phyloP scores from a whole-genome alignment of 1,140 invertebrate genomes.

The Drosophila micromelanica region DNA sequence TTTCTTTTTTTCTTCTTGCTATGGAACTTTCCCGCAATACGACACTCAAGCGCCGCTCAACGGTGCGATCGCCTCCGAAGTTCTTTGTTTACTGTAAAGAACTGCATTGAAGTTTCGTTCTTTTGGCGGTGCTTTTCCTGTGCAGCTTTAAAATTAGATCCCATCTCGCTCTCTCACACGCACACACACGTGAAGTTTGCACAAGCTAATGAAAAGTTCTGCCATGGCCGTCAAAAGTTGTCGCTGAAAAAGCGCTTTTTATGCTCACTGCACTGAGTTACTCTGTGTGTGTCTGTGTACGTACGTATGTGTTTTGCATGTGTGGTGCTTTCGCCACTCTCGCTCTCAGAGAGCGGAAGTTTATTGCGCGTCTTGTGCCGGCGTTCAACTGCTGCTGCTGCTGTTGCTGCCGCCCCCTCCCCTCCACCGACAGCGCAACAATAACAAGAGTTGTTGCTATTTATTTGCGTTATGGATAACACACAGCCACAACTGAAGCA shows the following conservation, averaged over 20 bases:
- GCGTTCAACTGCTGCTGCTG: constrained; percentile 27
- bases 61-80: constrained; percentile 68
- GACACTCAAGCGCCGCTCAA: constrained; percentile 12
- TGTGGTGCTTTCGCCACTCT: constrained; percentile 42
- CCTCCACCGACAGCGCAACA: neutral
- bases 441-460: constrained; percentile 32
- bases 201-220: constrained; percentile 46
- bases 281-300: constrained; percentile 4
- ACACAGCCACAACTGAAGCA: constrained; percentile 15
- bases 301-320: constrained; percentile 19
- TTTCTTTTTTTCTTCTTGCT: neutral
- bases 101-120: constrained; percentile 69
- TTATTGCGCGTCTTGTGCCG: constrained; percentile 47
- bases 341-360: constrained; percentile 55
- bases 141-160: constrained; percentile 77
- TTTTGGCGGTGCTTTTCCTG: constrained; percentile 58
- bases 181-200: constrained; percentile 22
- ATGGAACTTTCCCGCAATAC: constrained; percentile 9
- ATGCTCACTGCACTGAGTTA: constrained; percentile 41
- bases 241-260: constrained; percentile 58
- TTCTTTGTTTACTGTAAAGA: constrained; percentile 80
- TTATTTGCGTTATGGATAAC: constrained; percentile 41
- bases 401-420: constrained; percentile 10
- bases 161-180: constrained; percentile 47
- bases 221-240: constrained; percentile 35